Evolutionary conservation across 1,140 invertebrate genomes (phyloP).

Genomic region (Mylabris phalerata): DNA sequence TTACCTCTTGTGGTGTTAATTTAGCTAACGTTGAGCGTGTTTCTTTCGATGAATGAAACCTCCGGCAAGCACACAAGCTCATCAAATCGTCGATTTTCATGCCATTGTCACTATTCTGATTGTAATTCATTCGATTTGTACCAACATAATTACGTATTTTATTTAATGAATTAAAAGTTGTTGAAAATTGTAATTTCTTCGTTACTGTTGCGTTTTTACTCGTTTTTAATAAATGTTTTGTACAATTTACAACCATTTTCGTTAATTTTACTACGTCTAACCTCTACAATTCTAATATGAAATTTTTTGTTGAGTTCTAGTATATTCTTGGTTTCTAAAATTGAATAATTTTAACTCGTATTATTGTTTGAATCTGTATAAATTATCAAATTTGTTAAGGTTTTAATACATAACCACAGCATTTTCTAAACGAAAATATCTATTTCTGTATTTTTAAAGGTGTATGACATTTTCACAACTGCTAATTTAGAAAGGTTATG

Average conservation of each 20-base stretch:
- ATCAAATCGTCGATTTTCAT: constrained; percentile 2
- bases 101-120: not conserved
- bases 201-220: constrained; percentile 22
- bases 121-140: not conserved
- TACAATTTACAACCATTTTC: constrained; percentile 23
- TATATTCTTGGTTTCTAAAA: too few species aligned
- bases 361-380: too few species aligned
- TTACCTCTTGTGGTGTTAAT: constrained; percentile 38
- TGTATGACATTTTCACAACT: too few species aligned
- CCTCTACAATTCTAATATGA: too few species aligned
- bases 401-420: too few species aligned
- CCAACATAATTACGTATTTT: constrained; percentile 12
- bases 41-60: constrained; percentile 27
- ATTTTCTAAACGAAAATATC: too few species aligned
- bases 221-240: constrained; percentile 19
- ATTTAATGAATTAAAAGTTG: not conserved
- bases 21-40: constrained; percentile 27
- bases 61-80: constrained; percentile 18
- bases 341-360: too few species aligned
- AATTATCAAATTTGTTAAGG: too few species aligned
- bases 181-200: constrained; percentile 17
- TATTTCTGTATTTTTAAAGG: too few species aligned
- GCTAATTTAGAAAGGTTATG: too few species aligned
- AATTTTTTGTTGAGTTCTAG: too few species aligned
- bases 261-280: too few species aligned